Conservation (phyloP, 2,888 invertebrate species). For the Sinohyriopsis cumingii region DNA sequence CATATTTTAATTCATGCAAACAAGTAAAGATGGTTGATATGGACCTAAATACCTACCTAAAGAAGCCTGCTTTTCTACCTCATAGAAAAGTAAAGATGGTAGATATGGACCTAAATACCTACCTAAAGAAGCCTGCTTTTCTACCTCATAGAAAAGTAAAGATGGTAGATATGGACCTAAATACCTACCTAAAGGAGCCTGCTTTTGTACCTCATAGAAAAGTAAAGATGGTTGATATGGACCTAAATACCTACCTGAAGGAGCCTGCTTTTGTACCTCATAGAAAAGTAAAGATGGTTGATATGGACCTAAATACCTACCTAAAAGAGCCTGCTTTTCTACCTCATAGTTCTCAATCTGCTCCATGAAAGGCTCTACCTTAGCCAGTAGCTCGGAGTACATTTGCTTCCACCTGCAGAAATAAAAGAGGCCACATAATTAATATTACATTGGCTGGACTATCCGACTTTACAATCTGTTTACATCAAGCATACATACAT, state of each 20-base stretch:
- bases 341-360: constrained; percentile 74
- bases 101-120: constrained; percentile 16
- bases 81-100: neutral
- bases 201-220: no score
- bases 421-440: neutral
- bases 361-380: constrained; percentile 69
- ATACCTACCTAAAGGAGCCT: no score
- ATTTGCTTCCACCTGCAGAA: constrained; percentile 59
- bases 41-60: no score
- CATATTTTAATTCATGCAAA: no score
- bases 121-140: constrained; percentile 71
- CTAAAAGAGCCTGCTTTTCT: constrained; percentile 71
- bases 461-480: neutral
- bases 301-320: constrained; percentile 37
- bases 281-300: constrained; percentile 49
- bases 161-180: neutral
- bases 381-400: constrained; percentile 65
- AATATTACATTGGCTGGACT: neutral
- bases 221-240: neutral
- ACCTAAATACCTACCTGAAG: constrained; percentile 61
- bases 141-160: constrained; percentile 74
- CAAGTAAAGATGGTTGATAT: neutral
- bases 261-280: constrained; percentile 72
- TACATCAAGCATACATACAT: neutral
- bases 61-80: no score